Evolutionary conservation across 2,113 vertebrate species (phyloP).

Genomic region (Peromyscus californicus): DNA sequence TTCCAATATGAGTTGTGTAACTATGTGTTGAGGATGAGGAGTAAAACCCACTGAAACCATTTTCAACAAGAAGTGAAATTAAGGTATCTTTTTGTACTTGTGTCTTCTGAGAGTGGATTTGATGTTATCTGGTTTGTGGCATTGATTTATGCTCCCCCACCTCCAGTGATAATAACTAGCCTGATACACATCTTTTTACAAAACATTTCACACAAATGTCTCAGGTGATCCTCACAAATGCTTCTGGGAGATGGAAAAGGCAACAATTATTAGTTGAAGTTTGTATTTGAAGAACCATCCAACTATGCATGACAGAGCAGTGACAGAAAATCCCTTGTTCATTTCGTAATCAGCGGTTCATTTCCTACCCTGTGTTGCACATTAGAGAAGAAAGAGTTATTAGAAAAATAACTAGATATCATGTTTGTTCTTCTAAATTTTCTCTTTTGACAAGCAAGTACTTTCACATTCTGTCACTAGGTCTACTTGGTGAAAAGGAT

Average conservation of each 20-base stretch:
- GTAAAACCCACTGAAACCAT: not conserved
- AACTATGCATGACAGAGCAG: not conserved
- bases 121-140: not conserved
- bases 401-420: conserved; percentile 15
- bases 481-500: not conserved
- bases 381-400: not conserved
- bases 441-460: not conserved
- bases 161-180: conserved; percentile 10
- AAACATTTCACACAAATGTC: not conserved
- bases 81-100: not conserved
- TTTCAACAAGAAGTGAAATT: not conserved
- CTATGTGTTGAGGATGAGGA: not conserved
- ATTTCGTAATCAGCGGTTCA: not conserved
- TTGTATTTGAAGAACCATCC: not conserved
- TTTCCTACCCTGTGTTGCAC: not conserved
- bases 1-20: not conserved
- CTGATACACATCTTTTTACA: not conserved
- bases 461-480: not conserved
- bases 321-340: not conserved
- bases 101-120: conserved; percentile 23
- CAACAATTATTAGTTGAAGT: not conserved
- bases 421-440: not conserved
- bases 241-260: not conserved
- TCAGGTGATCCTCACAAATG: not conserved
- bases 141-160: not conserved